Conservation (phyloP, 2,113 vertebrate genomes). For the Mormyrus iriodes region DNA sequence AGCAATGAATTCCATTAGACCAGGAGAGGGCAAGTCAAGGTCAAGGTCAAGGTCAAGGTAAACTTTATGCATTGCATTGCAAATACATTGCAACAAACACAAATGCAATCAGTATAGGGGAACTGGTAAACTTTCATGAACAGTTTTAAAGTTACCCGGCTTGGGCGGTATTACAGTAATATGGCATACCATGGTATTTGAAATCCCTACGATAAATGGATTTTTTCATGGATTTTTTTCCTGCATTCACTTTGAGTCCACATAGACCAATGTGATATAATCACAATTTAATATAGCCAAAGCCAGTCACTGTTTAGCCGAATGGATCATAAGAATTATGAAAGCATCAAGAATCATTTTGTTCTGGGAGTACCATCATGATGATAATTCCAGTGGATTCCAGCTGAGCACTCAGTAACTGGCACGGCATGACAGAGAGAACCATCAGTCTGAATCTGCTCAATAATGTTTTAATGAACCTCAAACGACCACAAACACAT, state of each 20-base stretch:
- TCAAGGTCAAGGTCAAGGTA: too few relatives aligned
- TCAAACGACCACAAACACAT: not conserved
- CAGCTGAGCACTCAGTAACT: not conserved
- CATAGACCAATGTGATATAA: not conserved
- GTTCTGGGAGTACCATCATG: not conserved
- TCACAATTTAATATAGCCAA: not conserved
- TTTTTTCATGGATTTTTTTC: not conserved
- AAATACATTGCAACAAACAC: not conserved
- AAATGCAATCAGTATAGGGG: not conserved
- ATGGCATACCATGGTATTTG: not conserved
- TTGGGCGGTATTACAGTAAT: not conserved
- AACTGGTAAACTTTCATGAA: not conserved
- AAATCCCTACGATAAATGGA: not conserved
- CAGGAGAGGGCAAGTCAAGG: too few relatives aligned
- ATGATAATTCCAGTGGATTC: not conserved
- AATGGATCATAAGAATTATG: not conserved
- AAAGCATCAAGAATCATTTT: not conserved
- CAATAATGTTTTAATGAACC: not conserved
- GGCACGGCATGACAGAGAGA: not conserved
- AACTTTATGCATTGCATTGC: too few relatives aligned
- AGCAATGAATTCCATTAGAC: too few relatives aligned
- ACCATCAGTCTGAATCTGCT: not conserved
- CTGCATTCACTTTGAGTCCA: not conserved
- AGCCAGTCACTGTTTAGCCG: not conserved
- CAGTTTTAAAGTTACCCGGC: not conserved